Evolutionary conservation across 2,113 vertebrate species (phyloP).

Genomic region (Microcebus lehilahytsara): DNA sequence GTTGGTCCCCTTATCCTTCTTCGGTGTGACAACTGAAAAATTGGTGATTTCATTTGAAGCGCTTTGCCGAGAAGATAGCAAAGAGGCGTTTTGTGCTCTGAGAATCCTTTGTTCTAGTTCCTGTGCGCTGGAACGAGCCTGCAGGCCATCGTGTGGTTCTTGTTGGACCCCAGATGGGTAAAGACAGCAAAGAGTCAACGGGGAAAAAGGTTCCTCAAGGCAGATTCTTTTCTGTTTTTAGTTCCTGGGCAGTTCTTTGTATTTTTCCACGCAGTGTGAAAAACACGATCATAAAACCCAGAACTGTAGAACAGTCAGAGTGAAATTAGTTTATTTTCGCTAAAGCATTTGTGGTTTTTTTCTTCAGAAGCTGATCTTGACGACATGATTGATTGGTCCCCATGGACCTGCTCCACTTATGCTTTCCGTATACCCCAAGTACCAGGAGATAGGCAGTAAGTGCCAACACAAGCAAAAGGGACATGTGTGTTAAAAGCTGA

Average conservation of each 20-base stretch:
- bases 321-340: slow-evolving; percentile 49
- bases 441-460: background rate
- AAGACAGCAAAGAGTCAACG: background rate
- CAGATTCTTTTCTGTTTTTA: background rate
- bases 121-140: background rate
- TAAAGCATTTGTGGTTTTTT: background rate
- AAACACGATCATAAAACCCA: slow-evolving; percentile 60
- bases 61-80: background rate
- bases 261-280: slow-evolving; percentile 64
- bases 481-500: background rate
- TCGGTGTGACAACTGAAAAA: background rate
- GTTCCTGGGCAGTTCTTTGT: slow-evolving; percentile 46
- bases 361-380: background rate
- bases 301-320: slow-evolving; percentile 23
- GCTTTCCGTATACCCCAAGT: background rate
- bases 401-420: background rate
- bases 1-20: background rate
- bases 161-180: background rate
- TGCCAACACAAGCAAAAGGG: background rate
- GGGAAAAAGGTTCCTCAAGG: background rate
- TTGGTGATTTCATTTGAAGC: background rate
- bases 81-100: background rate
- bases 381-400: slow-evolving; percentile 20
- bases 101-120: background rate
- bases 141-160: fast-evolving